Conservation (phyloP, 2,113 vertebrate genomes). For the Daboia siamensis region DNA sequence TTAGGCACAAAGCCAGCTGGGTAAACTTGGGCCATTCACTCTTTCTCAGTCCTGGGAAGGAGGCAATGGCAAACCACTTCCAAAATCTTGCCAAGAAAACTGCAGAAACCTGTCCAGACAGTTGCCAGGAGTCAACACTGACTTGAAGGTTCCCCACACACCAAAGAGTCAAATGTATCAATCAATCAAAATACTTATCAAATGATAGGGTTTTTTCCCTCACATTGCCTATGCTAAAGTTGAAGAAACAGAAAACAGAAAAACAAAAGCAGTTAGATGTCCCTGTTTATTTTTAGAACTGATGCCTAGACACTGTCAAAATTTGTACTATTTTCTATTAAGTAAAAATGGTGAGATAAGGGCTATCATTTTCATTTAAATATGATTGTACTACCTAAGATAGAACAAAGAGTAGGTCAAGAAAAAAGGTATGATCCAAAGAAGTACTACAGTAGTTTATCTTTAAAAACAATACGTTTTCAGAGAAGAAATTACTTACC, state of each 20-base stretch:
- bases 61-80: not conserved
- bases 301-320: slow-evolving; percentile 2
- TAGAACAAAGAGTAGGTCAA: not conserved
- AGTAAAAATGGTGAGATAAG: slow-evolving; percentile 7
- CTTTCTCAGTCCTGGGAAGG: too few relatives aligned
- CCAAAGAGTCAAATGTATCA: not conserved
- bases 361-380: slow-evolving; percentile 30
- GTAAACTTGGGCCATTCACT: not conserved
- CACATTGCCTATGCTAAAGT: not conserved
- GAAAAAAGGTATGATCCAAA: not conserved
- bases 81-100: too few relatives aligned
- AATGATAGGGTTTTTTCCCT: not conserved
- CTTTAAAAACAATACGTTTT: not conserved
- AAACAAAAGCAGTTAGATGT: slow-evolving; percentile 12
- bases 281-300: slow-evolving; percentile 1
- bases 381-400: slow-evolving; percentile 16
- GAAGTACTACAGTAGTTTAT: not conserved
- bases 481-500: not conserved
- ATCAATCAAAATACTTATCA: too few relatives aligned
- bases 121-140: not conserved
- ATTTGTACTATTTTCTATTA: slow-evolving; percentile 13
- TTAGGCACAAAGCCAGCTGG: not conserved
- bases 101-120: not conserved
- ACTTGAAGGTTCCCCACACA: too few relatives aligned
- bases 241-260: not conserved